phyloP scores from a whole-genome alignment of 2,888 invertebrate species.

The Isotomurus palustris region DNA sequence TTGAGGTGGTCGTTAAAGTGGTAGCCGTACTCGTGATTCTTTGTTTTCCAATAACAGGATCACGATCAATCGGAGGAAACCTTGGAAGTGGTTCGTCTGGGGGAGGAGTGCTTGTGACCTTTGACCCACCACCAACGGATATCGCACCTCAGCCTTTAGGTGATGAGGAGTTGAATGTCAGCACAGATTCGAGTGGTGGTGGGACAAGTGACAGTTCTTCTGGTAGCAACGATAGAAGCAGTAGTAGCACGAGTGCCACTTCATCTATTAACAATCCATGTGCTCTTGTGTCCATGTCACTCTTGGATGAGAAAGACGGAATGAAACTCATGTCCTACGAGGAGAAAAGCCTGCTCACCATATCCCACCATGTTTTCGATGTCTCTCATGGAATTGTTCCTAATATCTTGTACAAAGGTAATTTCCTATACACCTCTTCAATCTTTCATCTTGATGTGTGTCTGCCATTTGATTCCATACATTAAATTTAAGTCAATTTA shows the following conservation, averaged over 20 bases:
- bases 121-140: constrained; percentile 10
- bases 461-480: no score
- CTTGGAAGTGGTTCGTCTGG: constrained; percentile 2
- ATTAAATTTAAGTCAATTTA: no score
- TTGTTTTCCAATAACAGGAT: constrained; percentile 33
- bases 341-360: constrained; percentile 37
- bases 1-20: background rate
- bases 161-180: background rate
- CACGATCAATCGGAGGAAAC: constrained; percentile 32
- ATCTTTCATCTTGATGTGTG: no score
- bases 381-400: constrained; percentile 42
- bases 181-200: background rate
- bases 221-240: constrained; percentile 3
- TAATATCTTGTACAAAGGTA: constrained; percentile 41
- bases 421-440: no score
- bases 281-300: constrained; percentile 26
- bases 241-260: background rate
- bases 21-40: constrained; percentile 1
- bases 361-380: constrained; percentile 40
- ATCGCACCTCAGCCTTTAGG: no score
- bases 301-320: constrained; percentile 23
- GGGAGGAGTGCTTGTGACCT: constrained; percentile 12
- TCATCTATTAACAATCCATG: constrained; percentile 17
- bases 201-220: background rate
- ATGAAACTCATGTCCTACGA: constrained; percentile 33